Evolutionary conservation across 2,113 vertebrate genomes (phyloP).

Genomic region (Lampris incognitus): DNA sequence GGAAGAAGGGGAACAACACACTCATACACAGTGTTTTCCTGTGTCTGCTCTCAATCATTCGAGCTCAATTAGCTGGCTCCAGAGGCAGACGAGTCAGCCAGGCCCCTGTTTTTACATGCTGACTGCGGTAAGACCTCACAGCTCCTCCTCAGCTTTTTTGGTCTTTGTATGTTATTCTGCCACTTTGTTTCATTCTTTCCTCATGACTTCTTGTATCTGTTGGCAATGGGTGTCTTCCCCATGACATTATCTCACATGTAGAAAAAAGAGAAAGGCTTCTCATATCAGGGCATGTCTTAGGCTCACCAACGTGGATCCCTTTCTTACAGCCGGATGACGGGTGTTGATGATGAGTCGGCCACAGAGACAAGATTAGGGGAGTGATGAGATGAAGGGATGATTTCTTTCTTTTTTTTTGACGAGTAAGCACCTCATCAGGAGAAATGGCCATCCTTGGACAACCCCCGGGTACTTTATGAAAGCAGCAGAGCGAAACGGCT

Average conservation of each 20-base stretch:
- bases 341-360: background rate
- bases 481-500: conserved; percentile 22
- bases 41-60: conserved; percentile 52
- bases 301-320: background rate
- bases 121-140: conserved; percentile 26
- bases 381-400: conserved; percentile 1
- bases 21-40: conserved; percentile 22
- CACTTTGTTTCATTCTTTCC: conserved; percentile 13
- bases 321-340: background rate
- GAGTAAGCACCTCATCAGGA: conserved; percentile 43
- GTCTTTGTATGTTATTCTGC: background rate
- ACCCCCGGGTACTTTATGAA: conserved; percentile 19
- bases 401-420: conserved; percentile 46
- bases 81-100: conserved; percentile 31
- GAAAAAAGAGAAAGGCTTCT: background rate
- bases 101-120: conserved; percentile 57
- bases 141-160: background rate
- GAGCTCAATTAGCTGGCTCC: conserved; percentile 58
- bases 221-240: background rate
- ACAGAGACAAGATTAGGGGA: background rate
- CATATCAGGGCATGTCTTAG: background rate
- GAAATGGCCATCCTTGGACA: conserved; percentile 8
- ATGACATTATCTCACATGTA: background rate
- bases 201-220: background rate
- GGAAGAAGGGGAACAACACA: conserved; percentile 65